Base-by-base conservation (phyloP, 2,888 invertebrate species). In the Drosophila yooni region DNA sequence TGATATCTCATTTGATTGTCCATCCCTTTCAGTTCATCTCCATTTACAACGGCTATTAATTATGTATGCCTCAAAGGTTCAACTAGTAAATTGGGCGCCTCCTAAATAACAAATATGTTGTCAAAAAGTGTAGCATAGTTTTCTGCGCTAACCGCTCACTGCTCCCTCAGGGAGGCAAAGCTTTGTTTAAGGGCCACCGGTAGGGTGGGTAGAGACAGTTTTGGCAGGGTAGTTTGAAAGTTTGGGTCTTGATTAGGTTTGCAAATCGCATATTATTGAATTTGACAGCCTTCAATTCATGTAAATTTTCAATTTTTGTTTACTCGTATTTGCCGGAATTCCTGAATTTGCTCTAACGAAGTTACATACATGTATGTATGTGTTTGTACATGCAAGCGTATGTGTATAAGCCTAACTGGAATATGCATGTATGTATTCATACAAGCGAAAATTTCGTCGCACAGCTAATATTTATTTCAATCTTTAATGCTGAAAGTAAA, bases 61-160 rank as follows among this genome's bases (percentile, higher is more conserved):
- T 81, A 82, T 81, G 79, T 74, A 79, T 82, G 82, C 82, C 73
- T 70, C 79, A 81, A 73, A 76, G 79, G 73, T 71, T 81, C 69
- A 63, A 61, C 74, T 56, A 62, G 64, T 56, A 65, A 64, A 76
- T 70, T 70, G 70, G 52, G 46, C 48, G 56, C 43, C 62, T 64
- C 50, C 54, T 48, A 72, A 76, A 46, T 51, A 60, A 70, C 38
- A 78, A 67, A 65, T 74, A 78, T 68, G 64, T 59, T 60, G 62
- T 34, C 64, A 33, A 62, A 71, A 78, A 74, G 70, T 78, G 67
- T 78, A 70, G 78, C 78, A 74, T 74, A 77, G 57, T 77, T 77
- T 77, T 66, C 34, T 50, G 74, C 70, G 78, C 66, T 29, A 27
- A 27, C 27, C 70, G 74, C 66, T 27, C 29, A 27, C 27, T 38